These are phyloP conservation scores for Trachelipus rathkii DNA, from an alignment of 1,140 invertebrate species.

Conservation along the genomic window DNA sequence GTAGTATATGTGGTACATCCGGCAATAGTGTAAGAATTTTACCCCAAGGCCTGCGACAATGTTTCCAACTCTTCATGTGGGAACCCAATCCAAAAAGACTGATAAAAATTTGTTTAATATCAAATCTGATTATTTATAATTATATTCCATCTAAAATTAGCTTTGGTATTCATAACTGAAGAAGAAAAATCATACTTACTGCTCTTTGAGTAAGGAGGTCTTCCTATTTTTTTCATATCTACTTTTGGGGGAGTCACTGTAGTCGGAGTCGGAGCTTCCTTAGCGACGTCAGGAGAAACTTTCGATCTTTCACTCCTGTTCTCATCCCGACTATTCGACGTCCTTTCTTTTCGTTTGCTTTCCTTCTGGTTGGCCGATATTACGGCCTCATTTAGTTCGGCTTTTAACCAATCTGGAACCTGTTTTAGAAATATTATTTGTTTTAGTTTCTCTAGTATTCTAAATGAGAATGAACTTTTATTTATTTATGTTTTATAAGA, in stretches of 20 bases:
- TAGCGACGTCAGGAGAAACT: background rate
- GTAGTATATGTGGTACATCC: too few species aligned
- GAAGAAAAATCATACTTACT: background rate
- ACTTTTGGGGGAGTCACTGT: slow-evolving; percentile 14
- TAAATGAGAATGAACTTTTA: background rate
- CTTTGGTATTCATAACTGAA: too few species aligned
- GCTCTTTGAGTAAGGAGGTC: slow-evolving; percentile 17
- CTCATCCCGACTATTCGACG: slow-evolving; percentile 26
- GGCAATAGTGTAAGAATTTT: too few species aligned
- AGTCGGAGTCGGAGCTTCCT: background rate
- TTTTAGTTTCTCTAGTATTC: background rate
- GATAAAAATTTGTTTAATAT: too few species aligned
- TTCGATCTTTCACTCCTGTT: background rate
- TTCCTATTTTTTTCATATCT: background rate
- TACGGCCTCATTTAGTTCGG: slow-evolving; percentile 51
- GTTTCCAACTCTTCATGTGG: too few species aligned
- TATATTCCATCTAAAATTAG: too few species aligned
- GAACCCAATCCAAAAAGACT: too few species aligned
- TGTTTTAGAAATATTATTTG: slow-evolving; percentile 26
- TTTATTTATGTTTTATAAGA: slow-evolving; percentile 8
- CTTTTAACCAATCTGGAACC: slow-evolving; percentile 52
- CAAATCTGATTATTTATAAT: too few species aligned
- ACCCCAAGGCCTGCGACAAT: too few species aligned
- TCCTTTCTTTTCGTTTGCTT: slow-evolving; percentile 14
- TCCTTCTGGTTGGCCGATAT: slow-evolving; percentile 26